Conservation (phyloP, 2,113 vertebrate species). For the Oreochromis niloticus region DNA sequence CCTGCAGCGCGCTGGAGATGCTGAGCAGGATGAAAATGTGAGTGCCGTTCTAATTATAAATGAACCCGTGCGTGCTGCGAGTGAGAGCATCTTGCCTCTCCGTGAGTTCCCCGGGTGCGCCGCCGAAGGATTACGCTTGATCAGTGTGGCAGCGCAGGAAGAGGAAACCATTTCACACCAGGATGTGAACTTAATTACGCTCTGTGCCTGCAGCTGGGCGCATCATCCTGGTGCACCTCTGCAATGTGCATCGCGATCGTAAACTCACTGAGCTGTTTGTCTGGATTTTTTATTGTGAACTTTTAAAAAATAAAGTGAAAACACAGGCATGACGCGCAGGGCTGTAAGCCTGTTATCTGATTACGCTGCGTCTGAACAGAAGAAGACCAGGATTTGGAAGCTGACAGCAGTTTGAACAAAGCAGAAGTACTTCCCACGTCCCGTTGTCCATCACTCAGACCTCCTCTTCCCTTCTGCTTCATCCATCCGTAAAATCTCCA, state of each 20-base stretch:
- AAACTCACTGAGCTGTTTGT: not conserved
- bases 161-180: conserved; percentile 3
- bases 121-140: not conserved
- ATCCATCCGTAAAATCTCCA: not conserved
- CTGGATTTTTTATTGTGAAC: not conserved
- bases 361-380: not conserved
- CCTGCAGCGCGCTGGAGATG: not conserved
- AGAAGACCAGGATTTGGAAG: not conserved
- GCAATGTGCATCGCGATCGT: not conserved
- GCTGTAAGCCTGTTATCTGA: not conserved
- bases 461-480: not conserved
- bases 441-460: not conserved
- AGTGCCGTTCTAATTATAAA: conserved; percentile 18
- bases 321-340: not conserved
- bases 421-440: not conserved
- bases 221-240: not conserved
- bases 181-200: conserved; percentile 7
- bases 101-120: not conserved
- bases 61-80: not conserved
- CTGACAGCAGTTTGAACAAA: not conserved
- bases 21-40: not conserved
- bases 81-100: not conserved
- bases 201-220: not conserved
- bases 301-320: not conserved
- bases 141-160: not conserved